A percentile compares a stretch with the other conserved stretches of the same genome.
These are phyloP conservation scores for Phaenicophaeus curvirostris DNA, from an alignment of 2,797 vertebrate species.

Conservation along the genomic window DNA sequence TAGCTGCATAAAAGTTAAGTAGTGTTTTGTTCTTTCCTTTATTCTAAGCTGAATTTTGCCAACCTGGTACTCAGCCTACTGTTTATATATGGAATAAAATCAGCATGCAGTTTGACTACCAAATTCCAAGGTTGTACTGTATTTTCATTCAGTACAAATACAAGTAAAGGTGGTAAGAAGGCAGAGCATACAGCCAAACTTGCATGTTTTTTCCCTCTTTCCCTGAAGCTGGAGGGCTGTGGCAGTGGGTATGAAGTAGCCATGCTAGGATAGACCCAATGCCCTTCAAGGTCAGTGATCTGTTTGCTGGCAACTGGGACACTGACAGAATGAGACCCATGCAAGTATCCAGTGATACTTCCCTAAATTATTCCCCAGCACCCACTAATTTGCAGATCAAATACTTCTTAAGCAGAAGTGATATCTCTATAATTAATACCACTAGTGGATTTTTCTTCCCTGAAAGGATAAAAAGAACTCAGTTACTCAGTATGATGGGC, in stretches of 20 bases:
- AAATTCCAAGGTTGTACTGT: background rate
- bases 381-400: slow-evolving; percentile 44
- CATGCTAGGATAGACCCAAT: background rate
- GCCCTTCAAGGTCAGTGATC: background rate
- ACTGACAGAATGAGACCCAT: background rate
- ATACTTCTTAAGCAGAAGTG: slow-evolving; percentile 30
- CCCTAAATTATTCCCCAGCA: slow-evolving; percentile 5
- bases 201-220: background rate
- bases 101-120: background rate
- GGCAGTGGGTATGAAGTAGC: background rate
- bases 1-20: slow-evolving; percentile 28
- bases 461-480: slow-evolving; percentile 33
- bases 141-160: background rate
- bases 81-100: background rate
- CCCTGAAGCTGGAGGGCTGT: background rate
- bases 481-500: slow-evolving; percentile 10
- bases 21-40: slow-evolving; percentile 26
- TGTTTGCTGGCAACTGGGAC: background rate
- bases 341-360: background rate
- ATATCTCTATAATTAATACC: slow-evolving; percentile 41
- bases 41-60: slow-evolving; percentile 39
- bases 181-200: background rate
- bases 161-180: background rate
- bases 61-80: background rate
- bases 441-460: slow-evolving; percentile 43